Evolutionary conservation across 2,797 vertebrate genomes (phyloP).

Genomic region (Hoplostethus mediterraneus): DNA sequence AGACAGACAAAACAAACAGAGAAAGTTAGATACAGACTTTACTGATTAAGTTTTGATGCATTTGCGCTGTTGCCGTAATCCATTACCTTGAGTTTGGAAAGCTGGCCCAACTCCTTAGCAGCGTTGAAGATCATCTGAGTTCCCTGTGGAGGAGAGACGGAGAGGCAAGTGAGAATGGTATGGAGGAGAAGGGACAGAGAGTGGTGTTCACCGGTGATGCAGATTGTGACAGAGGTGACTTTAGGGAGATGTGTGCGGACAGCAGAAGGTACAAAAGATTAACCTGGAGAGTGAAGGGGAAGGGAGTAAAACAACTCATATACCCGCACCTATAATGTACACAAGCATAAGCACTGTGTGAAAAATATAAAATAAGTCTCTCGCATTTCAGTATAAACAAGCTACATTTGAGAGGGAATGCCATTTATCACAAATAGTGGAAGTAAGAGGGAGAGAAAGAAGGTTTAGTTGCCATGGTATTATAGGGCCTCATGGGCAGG

Average conservation of each 20-base stretch:
- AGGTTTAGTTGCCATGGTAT: constrained; percentile 35
- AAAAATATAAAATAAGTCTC: neutral
- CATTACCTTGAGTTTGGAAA: constrained; percentile 96
- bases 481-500: constrained; percentile 22
- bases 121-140: constrained; percentile 99
- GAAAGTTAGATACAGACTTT: neutral
- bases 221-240: constrained; percentile 36
- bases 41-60: too few relatives aligned
- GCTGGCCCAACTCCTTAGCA: constrained; percentile 96
- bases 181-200: neutral
- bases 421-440: neutral
- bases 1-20: constrained; percentile 28
- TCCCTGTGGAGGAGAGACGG: constrained; percentile 82
- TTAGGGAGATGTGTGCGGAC: constrained; percentile 37
- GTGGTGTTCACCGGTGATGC: neutral
- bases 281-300: constrained; percentile 25
- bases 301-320: neutral
- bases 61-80: neutral
- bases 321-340: neutral
- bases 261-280: constrained; percentile 16
- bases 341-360: neutral
- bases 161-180: constrained; percentile 26
- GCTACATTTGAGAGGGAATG: neutral
- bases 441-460: constrained; percentile 9
- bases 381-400: neutral